Conservation (phyloP, 2,797 vertebrate species). For the Hydrocynus forskahlii region DNA sequence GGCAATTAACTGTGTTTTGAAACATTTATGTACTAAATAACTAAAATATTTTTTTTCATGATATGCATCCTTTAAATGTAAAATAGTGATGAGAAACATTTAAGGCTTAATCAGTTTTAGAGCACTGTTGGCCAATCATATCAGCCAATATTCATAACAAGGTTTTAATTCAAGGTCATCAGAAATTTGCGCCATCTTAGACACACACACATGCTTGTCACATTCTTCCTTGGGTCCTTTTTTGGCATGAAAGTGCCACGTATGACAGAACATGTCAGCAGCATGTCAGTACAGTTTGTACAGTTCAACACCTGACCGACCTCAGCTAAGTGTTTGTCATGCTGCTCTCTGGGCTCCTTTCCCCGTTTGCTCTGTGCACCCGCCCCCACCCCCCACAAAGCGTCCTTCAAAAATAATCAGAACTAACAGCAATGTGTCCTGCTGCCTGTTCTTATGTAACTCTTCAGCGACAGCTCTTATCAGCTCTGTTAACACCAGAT, state of each 20-base stretch:
- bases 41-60: no score
- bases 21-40: no score
- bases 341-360: neutral
- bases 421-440: neutral
- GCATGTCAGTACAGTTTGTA: conserved; percentile 6
- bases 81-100: no score
- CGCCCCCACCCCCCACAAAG: neutral
- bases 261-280: neutral
- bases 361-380: neutral
- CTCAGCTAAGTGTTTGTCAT: neutral
- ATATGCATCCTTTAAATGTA: no score
- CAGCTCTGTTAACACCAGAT: conserved; percentile 12
- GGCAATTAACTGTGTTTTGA: no score
- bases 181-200: no score
- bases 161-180: no score
- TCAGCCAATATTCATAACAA: no score
- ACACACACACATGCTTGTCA: conserved; percentile 1
- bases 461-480: conserved; percentile 19
- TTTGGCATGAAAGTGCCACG: neutral
- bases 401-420: neutral
- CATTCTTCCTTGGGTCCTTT: neutral
- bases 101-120: no score
- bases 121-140: no score
- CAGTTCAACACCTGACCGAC: neutral
- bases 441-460: conserved; percentile 4